Conservation (phyloP, 1,140 invertebrate species). For the Calycopis cecrops region DNA sequence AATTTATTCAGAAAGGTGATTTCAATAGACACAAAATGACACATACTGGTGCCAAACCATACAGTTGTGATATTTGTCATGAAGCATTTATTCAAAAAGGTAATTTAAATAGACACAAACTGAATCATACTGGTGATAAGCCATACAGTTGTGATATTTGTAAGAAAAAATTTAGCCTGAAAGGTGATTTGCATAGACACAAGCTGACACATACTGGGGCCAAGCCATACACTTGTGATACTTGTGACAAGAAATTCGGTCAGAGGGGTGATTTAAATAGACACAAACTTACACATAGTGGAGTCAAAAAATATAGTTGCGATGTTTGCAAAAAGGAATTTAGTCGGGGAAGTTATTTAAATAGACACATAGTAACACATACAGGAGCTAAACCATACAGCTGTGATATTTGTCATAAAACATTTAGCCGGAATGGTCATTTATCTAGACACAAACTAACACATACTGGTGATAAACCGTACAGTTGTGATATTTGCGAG, state of each 20-base stretch:
- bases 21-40: conserved; percentile 12
- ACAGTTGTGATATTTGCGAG: too few relatives aligned
- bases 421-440: too few relatives aligned
- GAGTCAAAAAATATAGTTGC: conserved; percentile 1
- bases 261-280: conserved; percentile 1
- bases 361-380: conserved; percentile 7
- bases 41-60: conserved; percentile 6
- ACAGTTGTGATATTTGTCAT: conserved; percentile 4
- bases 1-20: neutral
- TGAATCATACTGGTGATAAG: conserved; percentile 4
- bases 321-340: conserved; percentile 10
- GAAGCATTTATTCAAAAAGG: conserved; percentile 2
- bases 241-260: conserved; percentile 4
- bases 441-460: too few relatives aligned
- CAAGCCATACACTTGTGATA: conserved; percentile 9
- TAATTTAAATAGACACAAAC: neutral
- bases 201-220: neutral
- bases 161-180: conserved; percentile 5
- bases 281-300: neutral
- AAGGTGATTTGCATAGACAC: neutral
- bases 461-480: too few relatives aligned
- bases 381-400: neutral
- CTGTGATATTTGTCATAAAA: too few relatives aligned
- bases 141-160: conserved; percentile 5
- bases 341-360: neutral